Percentiles rank a stretch among this genome's conserved stretches.
phyloP scores from a whole-genome alignment of 2,888 invertebrate species.

The Mythimna pallens region DNA sequence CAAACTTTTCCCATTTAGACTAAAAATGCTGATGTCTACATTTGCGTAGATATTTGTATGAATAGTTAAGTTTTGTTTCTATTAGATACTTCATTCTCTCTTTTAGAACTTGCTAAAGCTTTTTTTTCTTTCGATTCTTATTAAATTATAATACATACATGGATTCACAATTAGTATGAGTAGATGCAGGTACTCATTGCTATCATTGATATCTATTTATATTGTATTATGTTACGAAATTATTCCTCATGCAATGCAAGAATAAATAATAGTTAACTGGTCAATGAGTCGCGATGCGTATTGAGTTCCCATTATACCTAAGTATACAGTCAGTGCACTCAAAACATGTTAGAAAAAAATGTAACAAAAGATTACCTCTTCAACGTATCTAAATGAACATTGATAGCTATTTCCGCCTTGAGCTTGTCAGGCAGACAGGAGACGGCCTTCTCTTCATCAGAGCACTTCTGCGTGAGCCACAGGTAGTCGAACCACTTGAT shows the following conservation, averaged over 20 bases:
- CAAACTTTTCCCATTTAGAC: conserved; percentile 17
- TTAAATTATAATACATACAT: no score
- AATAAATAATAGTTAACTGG: no score
- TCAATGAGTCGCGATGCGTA: no score
- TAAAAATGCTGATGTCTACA: conserved; percentile 8
- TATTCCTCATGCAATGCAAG: no score
- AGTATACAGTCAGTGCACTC: no score
- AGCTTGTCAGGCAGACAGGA: conserved; percentile 99
- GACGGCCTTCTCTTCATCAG: conserved; percentile 98
- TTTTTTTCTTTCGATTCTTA: no score
- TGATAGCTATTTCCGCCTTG: conserved; percentile 99
- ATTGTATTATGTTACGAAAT: no score
- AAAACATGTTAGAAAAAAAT: neutral
- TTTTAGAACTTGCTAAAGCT: neutral
- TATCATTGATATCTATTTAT: no score
- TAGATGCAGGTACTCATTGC: no score
- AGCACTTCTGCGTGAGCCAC: conserved; percentile 99
- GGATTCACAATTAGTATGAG: no score
- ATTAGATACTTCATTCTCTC: neutral
- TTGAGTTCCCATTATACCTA: no score
- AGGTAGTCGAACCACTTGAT: conserved; percentile 99
- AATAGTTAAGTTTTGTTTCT: conserved; percentile 13
- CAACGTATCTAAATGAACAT: conserved; percentile 99
- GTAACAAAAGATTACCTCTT: conserved; percentile 89
- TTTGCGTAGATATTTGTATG: neutral